phyloP scores from a whole-genome alignment of 2,113 vertebrate genomes.

The Salvelinus alpinus region DNA sequence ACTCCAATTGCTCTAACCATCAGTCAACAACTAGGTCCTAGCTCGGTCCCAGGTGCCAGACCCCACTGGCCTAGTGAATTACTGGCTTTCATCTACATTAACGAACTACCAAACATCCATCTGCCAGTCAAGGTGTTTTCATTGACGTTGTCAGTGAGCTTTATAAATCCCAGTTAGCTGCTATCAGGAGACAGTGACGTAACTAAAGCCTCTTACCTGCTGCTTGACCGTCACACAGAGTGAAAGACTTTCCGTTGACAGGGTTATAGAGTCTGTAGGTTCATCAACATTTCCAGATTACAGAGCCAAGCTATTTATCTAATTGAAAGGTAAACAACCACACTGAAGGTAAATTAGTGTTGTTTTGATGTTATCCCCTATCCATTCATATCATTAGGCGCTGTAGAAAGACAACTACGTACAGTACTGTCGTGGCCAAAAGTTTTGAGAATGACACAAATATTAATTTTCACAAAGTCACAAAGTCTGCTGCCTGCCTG shows the following conservation, averaged over 20 bases:
- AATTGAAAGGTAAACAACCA: too few species aligned
- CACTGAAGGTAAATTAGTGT: too few species aligned
- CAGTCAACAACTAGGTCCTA: too few species aligned
- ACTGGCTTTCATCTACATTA: neutral
- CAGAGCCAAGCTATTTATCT: neutral
- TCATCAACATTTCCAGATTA: conserved; percentile 44
- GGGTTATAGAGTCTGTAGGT: neutral
- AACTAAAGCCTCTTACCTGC: conserved; percentile 68
- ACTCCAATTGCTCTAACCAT: too few species aligned
- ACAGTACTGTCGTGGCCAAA: neutral
- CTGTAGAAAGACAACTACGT: too few species aligned
- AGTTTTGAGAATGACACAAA: too few species aligned
- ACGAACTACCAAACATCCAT: neutral
- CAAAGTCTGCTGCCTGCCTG: too few species aligned
- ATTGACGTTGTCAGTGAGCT: conserved; percentile 14
- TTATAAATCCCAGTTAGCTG: conserved; percentile 50
- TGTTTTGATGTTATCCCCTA: too few species aligned
- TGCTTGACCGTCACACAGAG: conserved; percentile 44
- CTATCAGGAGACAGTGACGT: conserved; percentile 36
- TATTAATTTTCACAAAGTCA: too few species aligned
- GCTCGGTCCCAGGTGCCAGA: neutral
- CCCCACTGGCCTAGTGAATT: neutral
- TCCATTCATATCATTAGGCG: too few species aligned
- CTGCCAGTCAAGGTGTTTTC: conserved; percentile 20
- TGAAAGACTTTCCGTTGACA: conserved; percentile 37